Conservation (phyloP, 2,113 vertebrate genomes). For the Megaleporinus macrocephalus region DNA sequence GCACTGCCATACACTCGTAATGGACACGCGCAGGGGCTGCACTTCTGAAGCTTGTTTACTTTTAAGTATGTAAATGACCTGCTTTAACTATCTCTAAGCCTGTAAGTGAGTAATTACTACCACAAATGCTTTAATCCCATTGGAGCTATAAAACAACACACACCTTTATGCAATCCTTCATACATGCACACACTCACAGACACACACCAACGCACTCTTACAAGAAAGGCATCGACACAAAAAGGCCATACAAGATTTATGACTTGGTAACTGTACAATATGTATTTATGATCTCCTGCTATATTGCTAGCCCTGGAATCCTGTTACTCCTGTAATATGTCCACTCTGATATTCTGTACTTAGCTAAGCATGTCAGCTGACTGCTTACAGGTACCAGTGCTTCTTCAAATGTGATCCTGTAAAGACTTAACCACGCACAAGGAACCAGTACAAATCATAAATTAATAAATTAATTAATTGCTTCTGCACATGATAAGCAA, state of each 20-base stretch:
- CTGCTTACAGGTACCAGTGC: not conserved
- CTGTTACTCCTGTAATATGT: not conserved
- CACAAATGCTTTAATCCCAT: not conserved
- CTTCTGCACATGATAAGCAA: too few relatives aligned
- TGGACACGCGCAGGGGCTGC: slow-evolving; percentile 30
- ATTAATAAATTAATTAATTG: too few relatives aligned
- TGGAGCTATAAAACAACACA: not conserved
- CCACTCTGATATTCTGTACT: not conserved
- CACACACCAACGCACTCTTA: slow-evolving; percentile 34
- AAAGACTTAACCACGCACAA: not conserved
- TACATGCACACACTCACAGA: slow-evolving; percentile 36
- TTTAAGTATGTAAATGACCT: not conserved
- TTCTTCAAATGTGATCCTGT: not conserved
- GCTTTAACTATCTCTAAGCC: not conserved
- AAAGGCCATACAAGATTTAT: slow-evolving; percentile 15
- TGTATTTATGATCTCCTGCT: not conserved
- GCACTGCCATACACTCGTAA: slow-evolving; percentile 22
- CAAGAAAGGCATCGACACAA: slow-evolving; percentile 36
- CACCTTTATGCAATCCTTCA: not conserved
- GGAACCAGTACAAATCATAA: too few relatives aligned
- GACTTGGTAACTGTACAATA: not conserved
- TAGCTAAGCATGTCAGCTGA: not conserved
- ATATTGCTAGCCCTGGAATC: not conserved
- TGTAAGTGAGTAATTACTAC: not conserved
- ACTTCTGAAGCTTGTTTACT: slow-evolving; percentile 13